Percentiles rank a stretch among this genome's conserved stretches.
Conservation (phyloP, 2,888 invertebrate genomes). For the Drosophila multiciliata region DNA sequence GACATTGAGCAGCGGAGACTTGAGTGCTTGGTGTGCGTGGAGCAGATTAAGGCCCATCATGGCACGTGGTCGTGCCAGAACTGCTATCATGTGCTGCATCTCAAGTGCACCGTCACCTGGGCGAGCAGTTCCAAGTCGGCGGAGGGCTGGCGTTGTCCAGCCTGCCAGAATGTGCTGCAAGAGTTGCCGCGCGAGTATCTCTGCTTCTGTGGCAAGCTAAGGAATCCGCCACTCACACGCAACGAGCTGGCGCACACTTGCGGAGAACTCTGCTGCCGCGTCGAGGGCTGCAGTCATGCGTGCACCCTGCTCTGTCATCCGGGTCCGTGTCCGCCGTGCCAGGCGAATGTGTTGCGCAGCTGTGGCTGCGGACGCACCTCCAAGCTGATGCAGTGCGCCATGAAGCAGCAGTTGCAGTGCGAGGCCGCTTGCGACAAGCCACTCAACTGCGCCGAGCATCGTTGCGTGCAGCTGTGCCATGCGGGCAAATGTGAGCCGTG, state of each 20-base stretch:
- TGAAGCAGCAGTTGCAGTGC: constrained; percentile 90
- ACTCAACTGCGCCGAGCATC: constrained; percentile 92
- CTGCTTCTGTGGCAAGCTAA: constrained; percentile 95
- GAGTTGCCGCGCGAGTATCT: constrained; percentile 92
- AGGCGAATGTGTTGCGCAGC: constrained; percentile 89
- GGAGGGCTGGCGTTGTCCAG: constrained; percentile 97
- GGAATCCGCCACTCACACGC: constrained; percentile 91
- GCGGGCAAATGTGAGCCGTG: constrained; percentile 91
- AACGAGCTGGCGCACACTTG: constrained; percentile 95
- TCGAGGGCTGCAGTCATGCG: constrained; percentile 87
- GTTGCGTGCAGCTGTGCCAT: constrained; percentile 91
- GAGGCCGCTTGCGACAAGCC: constrained; percentile 89
- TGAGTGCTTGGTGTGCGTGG: constrained; percentile 98
- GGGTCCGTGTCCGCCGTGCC: constrained; percentile 96
- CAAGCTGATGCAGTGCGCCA: constrained; percentile 90
- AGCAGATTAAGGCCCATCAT: constrained; percentile 91
- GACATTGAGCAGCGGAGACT: constrained; percentile 92
- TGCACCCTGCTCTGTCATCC: constrained; percentile 96
- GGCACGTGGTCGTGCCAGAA: constrained; percentile 95
- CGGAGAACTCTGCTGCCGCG: constrained; percentile 91
- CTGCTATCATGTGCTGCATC: constrained; percentile 96
- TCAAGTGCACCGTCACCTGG: constrained; percentile 96
- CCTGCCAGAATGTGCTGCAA: constrained; percentile 93
- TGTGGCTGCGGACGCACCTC: constrained; percentile 93
- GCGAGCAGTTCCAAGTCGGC: constrained; percentile 92